Conservation (phyloP, 1,140 invertebrate genomes). For the Leptinotarsa undecemlineata region DNA sequence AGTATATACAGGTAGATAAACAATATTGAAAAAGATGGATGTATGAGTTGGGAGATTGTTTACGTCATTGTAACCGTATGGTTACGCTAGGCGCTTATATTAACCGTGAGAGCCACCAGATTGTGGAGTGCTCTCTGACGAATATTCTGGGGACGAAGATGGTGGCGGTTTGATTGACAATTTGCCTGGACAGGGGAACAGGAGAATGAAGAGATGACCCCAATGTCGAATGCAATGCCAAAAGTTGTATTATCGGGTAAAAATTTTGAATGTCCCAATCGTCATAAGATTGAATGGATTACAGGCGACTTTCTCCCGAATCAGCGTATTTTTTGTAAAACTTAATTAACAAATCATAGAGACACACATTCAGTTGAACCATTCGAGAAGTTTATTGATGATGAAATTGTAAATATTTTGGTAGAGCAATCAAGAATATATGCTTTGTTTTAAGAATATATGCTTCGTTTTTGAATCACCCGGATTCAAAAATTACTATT, state of each 20-base stretch:
- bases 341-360: conserved; percentile 9
- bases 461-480: not conserved
- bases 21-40: not conserved
- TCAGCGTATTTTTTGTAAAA: conserved; percentile 10
- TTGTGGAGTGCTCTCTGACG: no score
- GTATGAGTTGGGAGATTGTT: not conserved
- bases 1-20: not conserved
- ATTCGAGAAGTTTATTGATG: not conserved
- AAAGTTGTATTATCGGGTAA: not conserved
- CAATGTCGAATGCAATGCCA: conserved; percentile 4
- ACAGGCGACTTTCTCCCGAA: conserved; percentile 18
- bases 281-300: conserved; percentile 18
- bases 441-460: no score
- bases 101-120: conserved; percentile 31
- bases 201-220: not conserved
- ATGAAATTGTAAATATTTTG: not conserved
- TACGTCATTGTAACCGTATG: conserved; percentile 10
- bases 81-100: not conserved
- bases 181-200: no score
- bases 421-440: not conserved
- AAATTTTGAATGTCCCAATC: conserved; percentile 20
- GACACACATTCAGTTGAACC: not conserved
- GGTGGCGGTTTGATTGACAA: no score
- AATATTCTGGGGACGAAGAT: no score
- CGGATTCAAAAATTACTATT: not conserved